phyloP scores from a whole-genome alignment of 2,113 vertebrate genomes.

The Gobiocypris rarus region DNA sequence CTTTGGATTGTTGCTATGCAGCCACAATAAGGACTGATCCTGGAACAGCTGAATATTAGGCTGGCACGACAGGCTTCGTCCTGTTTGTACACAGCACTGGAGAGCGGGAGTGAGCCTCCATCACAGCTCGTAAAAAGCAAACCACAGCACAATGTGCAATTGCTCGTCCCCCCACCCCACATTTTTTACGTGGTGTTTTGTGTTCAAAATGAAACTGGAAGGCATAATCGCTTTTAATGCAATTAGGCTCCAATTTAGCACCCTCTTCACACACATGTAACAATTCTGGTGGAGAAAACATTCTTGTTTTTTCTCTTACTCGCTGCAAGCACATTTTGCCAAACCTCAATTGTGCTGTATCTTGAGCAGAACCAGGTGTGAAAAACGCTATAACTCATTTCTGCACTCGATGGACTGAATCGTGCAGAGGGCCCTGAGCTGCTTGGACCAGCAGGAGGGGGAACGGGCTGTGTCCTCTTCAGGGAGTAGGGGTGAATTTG shows the following conservation, averaged over 20 bases:
- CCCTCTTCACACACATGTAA: conserved; percentile 91
- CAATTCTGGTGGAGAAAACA: conserved; percentile 79
- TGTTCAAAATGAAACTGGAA: conserved; percentile 91
- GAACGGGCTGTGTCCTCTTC: conserved; percentile 25
- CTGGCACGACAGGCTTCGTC: conserved; percentile 79
- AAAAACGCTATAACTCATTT: conserved; percentile 88
- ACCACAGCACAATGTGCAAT: conserved; percentile 84
- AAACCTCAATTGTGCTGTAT: conserved; percentile 80
- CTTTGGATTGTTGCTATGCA: conserved; percentile 88
- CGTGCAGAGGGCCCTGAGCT: conserved; percentile 57
- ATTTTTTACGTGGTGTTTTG: conserved; percentile 81
- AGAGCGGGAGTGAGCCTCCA: conserved; percentile 89
- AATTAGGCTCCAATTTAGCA: conserved; percentile 97
- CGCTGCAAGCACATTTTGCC: conserved; percentile 77
- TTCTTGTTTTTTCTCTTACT: conserved; percentile 64
- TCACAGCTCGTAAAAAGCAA: conserved; percentile 93
- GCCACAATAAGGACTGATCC: conserved; percentile 73
- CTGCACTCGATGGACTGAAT: conserved; percentile 77
- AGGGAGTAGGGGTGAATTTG: conserved; percentile 44
- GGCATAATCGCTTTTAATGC: conserved; percentile 95
- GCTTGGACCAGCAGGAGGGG: conserved; percentile 49
- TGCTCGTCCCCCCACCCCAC: conserved; percentile 55
- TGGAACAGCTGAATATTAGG: conserved; percentile 76
- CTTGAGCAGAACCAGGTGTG: conserved; percentile 96
- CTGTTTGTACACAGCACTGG: conserved; percentile 96